Base-by-base conservation (phyloP, 2,888 invertebrate genomes). In the Melinopterus prodromus region DNA sequence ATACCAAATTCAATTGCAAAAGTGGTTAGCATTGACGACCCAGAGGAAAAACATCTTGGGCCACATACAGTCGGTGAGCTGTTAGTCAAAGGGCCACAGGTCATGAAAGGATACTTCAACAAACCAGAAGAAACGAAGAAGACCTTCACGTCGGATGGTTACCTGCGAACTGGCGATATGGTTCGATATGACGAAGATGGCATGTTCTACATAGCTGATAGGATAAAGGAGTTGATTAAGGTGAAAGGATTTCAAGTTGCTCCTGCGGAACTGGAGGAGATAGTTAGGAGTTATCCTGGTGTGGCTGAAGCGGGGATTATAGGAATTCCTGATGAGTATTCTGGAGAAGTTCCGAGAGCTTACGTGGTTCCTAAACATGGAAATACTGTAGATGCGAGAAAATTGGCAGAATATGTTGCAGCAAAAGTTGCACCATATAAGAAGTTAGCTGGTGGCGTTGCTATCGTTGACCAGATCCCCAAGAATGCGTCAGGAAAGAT, bases 161-260 rank as follows among this genome's bases (percentile, higher is more conserved):
- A 96, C 96, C 90, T 96, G 15, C 93, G 92, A 85, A 92, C 94
- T 26, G 95, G 95, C 16, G 93, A 96, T 86, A 84, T 81, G 83
- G 84, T 82, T 16, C 87, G 86, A 80, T 92, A 91, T 82, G 94
- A 95, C 85, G 92, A 94, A 26, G 90, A 93, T 0, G 93, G 94
- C 0, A 87, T 87, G 77, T 90, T 95, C 82, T 95, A 91, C 83
- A 92, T 97, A 80, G 92, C 93, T 38, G 97, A 96, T 86, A 92
- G 97, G 82, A 87, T 94, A 76, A 97, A 97, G 87, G 96, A 97
- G 86, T 90, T 97, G 69, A 97, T 97, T 81, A 97, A 97, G 84
- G 89, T 89, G 15, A 93, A 92, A 88, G 93, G 91, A 1, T 92
- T 90, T 85, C 92, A 96, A 92, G 97, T 97, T 2, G 93, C 97